Base-by-base conservation (phyloP, 2,113 vertebrate species). In the Motacilla alba region DNA sequence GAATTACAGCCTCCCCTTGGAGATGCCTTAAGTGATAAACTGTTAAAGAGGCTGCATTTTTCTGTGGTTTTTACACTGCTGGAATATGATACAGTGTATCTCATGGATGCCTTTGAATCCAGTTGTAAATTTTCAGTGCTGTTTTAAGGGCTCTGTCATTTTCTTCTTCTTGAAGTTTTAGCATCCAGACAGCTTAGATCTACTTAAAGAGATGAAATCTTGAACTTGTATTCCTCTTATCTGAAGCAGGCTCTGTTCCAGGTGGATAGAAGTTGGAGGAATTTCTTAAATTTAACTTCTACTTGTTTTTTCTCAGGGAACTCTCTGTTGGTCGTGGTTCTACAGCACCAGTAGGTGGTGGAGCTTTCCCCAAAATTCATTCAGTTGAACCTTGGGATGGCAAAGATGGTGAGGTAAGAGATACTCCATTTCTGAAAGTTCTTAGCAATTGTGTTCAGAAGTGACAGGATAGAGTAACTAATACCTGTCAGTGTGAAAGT, bases 291-390 rank as follows among this genome's bases (percentile, higher is more conserved):
- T 37, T 43, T 44, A 69, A 31, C 18, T 69, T 77, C 6, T 43
- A 16, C 9, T 30, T 59, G 30, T 18, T 50, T 83, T 67, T 69
- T 20, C 62, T 44, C 64, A 99, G 99, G 98, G 99, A 99, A 91
- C 98, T 99, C 3, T 99, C 99, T 2, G 98, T 99, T 22, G 99
- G 99, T n/a, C 99, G 99, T 11, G 99, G 99, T 17, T 99, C 99
- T 5, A 99, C 99, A 21, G 98, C 98, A 50, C 99, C 99, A 11
- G 97, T 99, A 10, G 98, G 98, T 56, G 98, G 98, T 3, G 99
- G 98, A 3, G 64, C 91, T 70, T 98, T 99, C 94, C 98, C 99
- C 43, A 98, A 98, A 96, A 98, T 99, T 93, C 70, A 98, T 77
- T 27, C 95, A 9, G 98, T 98, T 31, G 99, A 99, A 83, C 90